A percentile compares a stretch with the other conserved stretches of the same genome.
phyloP scores from a whole-genome alignment of 2,113 vertebrate species.

The Centropristis striata region DNA sequence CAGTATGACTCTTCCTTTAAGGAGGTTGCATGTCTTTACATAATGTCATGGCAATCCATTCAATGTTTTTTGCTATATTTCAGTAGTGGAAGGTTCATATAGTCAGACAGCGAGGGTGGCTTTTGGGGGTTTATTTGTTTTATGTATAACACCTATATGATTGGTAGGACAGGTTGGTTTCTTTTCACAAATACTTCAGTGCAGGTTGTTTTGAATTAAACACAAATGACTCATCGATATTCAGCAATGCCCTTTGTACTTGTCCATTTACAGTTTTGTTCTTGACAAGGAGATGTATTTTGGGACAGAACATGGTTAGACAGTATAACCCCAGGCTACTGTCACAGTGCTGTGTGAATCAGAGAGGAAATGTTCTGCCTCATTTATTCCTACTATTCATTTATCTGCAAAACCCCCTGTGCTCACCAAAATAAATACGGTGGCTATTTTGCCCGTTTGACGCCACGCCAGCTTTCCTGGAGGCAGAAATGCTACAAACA shows the following conservation, averaged over 20 bases:
- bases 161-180: not conserved
- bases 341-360: conserved; percentile 17
- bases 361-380: conserved; percentile 35
- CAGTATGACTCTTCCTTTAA: too few relatives aligned
- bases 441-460: conserved; percentile 38
- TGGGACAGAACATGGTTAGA: conserved; percentile 8
- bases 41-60: too few relatives aligned
- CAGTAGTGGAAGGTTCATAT: not conserved
- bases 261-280: not conserved
- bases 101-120: not conserved
- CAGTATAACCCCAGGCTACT: conserved; percentile 5
- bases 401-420: conserved; percentile 51
- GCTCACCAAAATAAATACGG: conserved; percentile 55
- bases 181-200: not conserved
- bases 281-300: conserved; percentile 1
- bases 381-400: conserved; percentile 59
- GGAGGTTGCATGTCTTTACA: too few relatives aligned
- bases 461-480: conserved; percentile 47
- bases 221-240: not conserved
- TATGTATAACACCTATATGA: not conserved
- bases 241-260: not conserved
- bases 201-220: not conserved
- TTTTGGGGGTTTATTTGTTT: not conserved
- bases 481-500: conserved; percentile 41
- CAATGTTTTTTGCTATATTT: too few relatives aligned